Percentiles rank a stretch among this genome's conserved stretches.
Conservation (phyloP, 2,888 invertebrate genomes). For the Helleia helle region DNA sequence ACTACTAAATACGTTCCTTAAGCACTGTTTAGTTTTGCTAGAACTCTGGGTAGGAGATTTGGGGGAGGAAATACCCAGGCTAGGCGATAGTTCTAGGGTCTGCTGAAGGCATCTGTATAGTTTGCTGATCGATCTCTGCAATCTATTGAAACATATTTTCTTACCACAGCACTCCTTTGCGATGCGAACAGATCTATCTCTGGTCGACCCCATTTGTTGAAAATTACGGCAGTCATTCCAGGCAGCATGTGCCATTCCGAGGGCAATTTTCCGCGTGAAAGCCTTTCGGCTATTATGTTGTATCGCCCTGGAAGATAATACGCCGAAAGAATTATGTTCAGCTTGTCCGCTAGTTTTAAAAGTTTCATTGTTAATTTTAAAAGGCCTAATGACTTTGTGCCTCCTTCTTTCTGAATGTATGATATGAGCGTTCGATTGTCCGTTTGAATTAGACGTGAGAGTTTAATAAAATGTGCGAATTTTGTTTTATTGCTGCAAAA, state of each 20-base stretch:
- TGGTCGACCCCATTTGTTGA: conserved; percentile 20
- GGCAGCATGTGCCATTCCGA: conserved; percentile 21
- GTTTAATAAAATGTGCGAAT: not conserved
- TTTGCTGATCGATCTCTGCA: conserved; percentile 17
- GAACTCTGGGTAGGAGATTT: conserved; percentile 14
- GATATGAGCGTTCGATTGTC: conserved; percentile 24
- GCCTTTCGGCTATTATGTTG: conserved; percentile 21
- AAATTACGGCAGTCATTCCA: conserved; percentile 15
- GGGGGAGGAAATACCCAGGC: conserved; percentile 20
- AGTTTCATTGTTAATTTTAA: conserved; percentile 17
- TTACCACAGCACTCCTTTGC: conserved; percentile 17
- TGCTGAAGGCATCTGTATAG: conserved; percentile 22
- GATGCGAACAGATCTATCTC: conserved; percentile 24
- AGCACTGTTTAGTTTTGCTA: conserved; percentile 12
- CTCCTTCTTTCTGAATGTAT: conserved; percentile 23
- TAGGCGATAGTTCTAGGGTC: conserved; percentile 14
- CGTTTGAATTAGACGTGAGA: conserved; percentile 18
- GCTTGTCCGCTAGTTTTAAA: conserved; percentile 12
- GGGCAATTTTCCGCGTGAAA: conserved; percentile 14
- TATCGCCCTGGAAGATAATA: conserved; percentile 22
- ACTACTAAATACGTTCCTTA: conserved; percentile 13
- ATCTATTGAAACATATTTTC: conserved; percentile 19
- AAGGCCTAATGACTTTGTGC: conserved; percentile 18
- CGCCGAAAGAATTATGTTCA: conserved; percentile 15
- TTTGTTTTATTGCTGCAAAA: not conserved